Evolutionary conservation across 2,797 vertebrate genomes (phyloP).

Genomic region (Sibirionetta formosa): DNA sequence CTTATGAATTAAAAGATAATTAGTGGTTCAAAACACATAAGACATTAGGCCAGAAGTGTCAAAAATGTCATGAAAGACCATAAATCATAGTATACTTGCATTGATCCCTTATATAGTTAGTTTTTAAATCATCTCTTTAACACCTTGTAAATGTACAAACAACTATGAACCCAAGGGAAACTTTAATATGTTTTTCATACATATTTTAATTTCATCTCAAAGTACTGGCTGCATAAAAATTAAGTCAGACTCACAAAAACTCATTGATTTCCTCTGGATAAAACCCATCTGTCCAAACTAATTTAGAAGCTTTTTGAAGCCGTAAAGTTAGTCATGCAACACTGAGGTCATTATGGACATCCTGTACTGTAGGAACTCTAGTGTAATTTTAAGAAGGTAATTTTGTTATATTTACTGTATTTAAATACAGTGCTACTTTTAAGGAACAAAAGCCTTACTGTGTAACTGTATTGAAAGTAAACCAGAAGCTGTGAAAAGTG

Average conservation of each 20-base stretch:
- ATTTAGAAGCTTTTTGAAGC: constrained; percentile 87
- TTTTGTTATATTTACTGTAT: constrained; percentile 90
- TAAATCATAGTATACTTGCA: constrained; percentile 91
- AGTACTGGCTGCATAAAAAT: constrained; percentile 88
- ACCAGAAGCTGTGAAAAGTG: constrained; percentile 88
- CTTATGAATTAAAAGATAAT: constrained; percentile 94
- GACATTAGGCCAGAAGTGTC: constrained; percentile 89
- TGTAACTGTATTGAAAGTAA: constrained; percentile 86
- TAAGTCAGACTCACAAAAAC: constrained; percentile 90
- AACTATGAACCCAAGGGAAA: constrained; percentile 86
- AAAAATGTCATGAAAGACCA: constrained; percentile 91
- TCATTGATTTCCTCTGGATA: constrained; percentile 92
- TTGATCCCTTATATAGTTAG: constrained; percentile 84
- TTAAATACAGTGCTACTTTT: constrained; percentile 87
- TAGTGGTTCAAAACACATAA: constrained; percentile 88
- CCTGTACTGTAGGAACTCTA: constrained; percentile 81
- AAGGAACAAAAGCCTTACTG: constrained; percentile 88
- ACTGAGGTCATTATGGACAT: constrained; percentile 87
- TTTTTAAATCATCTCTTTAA: constrained; percentile 89
- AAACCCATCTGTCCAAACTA: constrained; percentile 91
- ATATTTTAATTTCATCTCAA: constrained; percentile 94
- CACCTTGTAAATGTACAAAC: constrained; percentile 89
- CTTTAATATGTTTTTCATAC: constrained; percentile 94
- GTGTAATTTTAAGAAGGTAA: constrained; percentile 85
- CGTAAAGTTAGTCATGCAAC: constrained; percentile 86